phyloP scores from a whole-genome alignment of 2,888 invertebrate genomes.

The Artemia sinica region DNA sequence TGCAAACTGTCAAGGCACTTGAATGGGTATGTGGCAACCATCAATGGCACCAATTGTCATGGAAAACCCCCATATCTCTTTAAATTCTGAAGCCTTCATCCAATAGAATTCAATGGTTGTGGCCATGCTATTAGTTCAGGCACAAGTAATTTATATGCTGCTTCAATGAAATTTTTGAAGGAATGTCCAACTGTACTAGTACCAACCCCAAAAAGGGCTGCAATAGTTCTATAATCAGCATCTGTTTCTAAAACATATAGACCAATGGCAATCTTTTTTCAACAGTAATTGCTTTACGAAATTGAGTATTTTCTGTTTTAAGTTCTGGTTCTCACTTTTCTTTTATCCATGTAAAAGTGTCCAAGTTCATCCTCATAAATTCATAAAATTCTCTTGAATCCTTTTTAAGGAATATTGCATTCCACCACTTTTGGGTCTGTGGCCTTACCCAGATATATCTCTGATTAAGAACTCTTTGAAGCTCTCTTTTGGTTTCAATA shows the following conservation, averaged over 20 bases:
- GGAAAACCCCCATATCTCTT: not conserved
- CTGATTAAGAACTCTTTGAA: no score
- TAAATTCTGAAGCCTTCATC: not conserved
- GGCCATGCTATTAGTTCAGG: not conserved
- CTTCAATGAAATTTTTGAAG: not conserved
- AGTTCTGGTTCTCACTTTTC: not conserved
- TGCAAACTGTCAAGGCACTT: not conserved
- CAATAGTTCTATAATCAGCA: not conserved
- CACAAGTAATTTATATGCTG: not conserved
- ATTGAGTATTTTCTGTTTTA: not conserved
- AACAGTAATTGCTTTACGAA: not conserved
- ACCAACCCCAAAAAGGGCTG: not conserved
- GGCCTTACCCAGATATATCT: no score
- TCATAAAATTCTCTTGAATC: no score
- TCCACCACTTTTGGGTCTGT: no score
- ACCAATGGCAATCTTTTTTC: not conserved
- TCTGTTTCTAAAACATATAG: not conserved
- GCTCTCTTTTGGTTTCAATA: no score
- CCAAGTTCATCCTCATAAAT: constrained; percentile 4
- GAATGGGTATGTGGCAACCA: not conserved
- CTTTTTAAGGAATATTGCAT: no score
- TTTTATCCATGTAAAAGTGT: not conserved
- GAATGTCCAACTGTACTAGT: not conserved
- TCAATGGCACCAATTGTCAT: not conserved
- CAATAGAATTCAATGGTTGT: not conserved